phyloP scores from a whole-genome alignment of 2,113 vertebrate genomes.

The Todiramphus saurophagus region DNA sequence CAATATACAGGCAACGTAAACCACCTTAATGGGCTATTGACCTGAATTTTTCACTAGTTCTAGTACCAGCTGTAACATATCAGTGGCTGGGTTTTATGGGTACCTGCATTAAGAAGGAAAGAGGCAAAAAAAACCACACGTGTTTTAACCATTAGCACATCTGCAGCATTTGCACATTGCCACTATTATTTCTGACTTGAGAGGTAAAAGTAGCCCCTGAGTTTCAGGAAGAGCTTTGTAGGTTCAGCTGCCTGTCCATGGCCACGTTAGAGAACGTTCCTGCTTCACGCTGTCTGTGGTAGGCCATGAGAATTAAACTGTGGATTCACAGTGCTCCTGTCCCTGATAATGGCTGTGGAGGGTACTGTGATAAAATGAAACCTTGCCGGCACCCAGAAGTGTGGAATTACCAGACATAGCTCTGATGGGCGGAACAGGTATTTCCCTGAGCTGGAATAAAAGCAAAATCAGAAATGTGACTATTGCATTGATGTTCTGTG shows the following conservation, averaged over 20 bases:
- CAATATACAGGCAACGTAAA: neutral
- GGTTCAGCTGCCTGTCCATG: neutral
- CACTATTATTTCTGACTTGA: neutral
- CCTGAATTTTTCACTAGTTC: neutral
- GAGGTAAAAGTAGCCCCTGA: neutral
- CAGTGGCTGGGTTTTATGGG: neutral
- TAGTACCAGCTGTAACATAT: neutral
- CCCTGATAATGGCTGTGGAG: neutral
- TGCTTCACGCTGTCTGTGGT: neutral
- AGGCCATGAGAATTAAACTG: neutral
- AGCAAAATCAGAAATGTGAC: neutral
- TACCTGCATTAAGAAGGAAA: neutral
- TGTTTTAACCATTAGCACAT: neutral
- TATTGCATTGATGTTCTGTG: neutral
- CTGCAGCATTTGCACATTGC: neutral
- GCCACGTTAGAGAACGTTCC: fast-evolving
- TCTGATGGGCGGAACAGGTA: neutral
- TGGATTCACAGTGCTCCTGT: neutral
- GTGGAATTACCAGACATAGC: neutral
- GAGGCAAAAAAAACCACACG: neutral
- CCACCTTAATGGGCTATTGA: neutral
- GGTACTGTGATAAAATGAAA: neutral
- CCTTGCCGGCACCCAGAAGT: neutral
- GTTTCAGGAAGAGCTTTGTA: neutral
- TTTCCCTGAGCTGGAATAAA: neutral